A percentile compares a stretch with the other conserved stretches of the same genome.
phyloP scores from a whole-genome alignment of 2,797 vertebrate genomes.

The Alfaro cultratus region DNA sequence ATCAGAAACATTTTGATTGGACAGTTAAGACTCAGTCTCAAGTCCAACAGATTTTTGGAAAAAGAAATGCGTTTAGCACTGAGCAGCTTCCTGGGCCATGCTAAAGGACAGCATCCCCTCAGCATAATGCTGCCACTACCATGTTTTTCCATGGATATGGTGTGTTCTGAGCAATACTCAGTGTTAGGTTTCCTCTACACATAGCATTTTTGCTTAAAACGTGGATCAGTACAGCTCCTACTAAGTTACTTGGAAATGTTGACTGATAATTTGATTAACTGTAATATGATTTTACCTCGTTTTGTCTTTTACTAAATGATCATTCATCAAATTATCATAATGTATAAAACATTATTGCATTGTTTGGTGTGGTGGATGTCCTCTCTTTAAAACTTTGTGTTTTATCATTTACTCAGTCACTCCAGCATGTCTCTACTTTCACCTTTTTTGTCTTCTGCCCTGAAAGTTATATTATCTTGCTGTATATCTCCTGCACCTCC shows the following conservation, averaged over 20 bases:
- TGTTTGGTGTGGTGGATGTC: constrained; percentile 7
- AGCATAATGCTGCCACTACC: not conserved
- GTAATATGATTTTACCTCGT: not conserved
- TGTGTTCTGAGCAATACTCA: not conserved
- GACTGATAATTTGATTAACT: not conserved
- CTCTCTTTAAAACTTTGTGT: constrained; percentile 4
- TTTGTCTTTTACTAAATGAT: not conserved
- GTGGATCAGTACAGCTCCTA: not conserved
- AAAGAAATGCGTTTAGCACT: not conserved
- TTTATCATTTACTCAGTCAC: constrained; percentile 30
- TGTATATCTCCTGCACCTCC: constrained; percentile 53
- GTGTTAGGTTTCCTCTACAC: not conserved
- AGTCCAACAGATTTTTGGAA: not conserved
- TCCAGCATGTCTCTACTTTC: constrained; percentile 29
- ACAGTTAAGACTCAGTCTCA: not conserved
- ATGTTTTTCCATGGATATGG: not conserved
- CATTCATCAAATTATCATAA: not conserved
- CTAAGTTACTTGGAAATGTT: not conserved
- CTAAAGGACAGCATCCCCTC: not conserved
- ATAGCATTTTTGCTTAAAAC: not conserved
- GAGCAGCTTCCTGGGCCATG: not conserved
- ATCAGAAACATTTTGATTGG: not conserved
- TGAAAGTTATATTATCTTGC: constrained; percentile 64
- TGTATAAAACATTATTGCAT: constrained; percentile 1
- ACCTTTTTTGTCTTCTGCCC: constrained; percentile 50